Percentiles rank a stretch among this genome's conserved stretches.
Conservation (phyloP, 2,113 vertebrate species). For the Rhabdomys dilectus region DNA sequence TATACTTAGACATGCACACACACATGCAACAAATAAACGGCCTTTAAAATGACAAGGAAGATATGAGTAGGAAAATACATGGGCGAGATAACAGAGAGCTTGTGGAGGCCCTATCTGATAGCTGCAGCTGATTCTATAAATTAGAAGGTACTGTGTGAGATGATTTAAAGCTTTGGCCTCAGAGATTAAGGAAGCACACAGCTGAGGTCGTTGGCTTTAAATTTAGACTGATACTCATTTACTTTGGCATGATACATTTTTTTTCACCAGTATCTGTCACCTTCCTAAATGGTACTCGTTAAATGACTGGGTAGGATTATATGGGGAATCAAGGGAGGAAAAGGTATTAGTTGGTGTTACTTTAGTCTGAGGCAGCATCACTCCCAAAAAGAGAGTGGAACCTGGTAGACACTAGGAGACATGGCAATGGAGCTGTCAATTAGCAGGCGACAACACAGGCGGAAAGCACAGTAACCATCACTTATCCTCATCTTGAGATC, state of each 20-base stretch:
- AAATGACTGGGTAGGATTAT: constrained; percentile 31
- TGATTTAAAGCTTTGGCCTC: not conserved
- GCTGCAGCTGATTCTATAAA: not conserved
- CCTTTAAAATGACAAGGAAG: not conserved
- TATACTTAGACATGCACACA: not conserved
- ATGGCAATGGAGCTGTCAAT: not conserved
- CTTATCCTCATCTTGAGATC: not conserved
- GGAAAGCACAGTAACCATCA: not conserved
- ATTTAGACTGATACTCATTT: not conserved
- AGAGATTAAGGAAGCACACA: not conserved
- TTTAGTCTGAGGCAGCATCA: constrained; percentile 12
- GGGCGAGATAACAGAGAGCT: not conserved
- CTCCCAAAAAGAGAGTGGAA: constrained; percentile 33
- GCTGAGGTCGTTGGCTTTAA: not conserved
- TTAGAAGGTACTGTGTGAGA: not conserved
- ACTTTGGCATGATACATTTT: not conserved
- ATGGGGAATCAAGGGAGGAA: not conserved
- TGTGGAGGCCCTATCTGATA: not conserved
- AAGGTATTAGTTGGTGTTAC: not conserved
- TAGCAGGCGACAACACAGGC: not conserved
- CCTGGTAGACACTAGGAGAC: not conserved
- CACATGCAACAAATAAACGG: not conserved
- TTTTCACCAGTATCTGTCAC: not conserved
- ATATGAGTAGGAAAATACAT: not conserved
- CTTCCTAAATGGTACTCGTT: constrained; percentile 28